These are phyloP conservation scores for Tetropium fuscum DNA, from an alignment of 2,888 invertebrate genomes.

Conservation along the genomic window DNA sequence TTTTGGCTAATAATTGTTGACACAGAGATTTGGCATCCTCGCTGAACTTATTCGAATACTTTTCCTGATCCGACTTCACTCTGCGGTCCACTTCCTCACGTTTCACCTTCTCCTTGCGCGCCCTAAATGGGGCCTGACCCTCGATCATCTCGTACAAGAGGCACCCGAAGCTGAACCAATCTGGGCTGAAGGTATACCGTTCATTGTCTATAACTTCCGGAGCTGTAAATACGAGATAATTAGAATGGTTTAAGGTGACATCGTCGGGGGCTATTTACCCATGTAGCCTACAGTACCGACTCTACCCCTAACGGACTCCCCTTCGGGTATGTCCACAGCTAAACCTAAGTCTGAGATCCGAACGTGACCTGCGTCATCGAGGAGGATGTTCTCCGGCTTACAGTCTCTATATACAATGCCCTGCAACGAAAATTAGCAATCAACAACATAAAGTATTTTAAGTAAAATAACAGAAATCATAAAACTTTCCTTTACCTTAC, in stretches of 20 bases:
- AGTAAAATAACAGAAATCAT: not conserved
- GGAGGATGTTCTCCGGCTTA: conserved; percentile 98
- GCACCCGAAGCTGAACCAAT: conserved; percentile 99
- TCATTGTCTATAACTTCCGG: conserved; percentile 97
- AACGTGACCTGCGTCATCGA: conserved; percentile 99
- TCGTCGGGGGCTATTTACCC: conserved; percentile 66
- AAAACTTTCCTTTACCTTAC: not conserved
- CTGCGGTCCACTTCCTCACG: conserved; percentile 97
- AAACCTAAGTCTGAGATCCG: conserved; percentile 98
- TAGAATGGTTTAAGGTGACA: not conserved
- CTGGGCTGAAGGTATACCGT: conserved; percentile 95
- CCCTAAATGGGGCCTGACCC: conserved; percentile 96
- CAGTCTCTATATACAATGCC: conserved; percentile 98
- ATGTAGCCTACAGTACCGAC: conserved; percentile 99
- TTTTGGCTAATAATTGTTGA: conserved; percentile 90
- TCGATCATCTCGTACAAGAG: conserved; percentile 98
- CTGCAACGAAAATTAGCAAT: conserved; percentile 49
- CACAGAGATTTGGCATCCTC: conserved; percentile 95
- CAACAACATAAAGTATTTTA: not conserved
- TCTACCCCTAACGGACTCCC: conserved; percentile 94
- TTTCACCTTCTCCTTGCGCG: conserved; percentile 98
- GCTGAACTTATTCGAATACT: conserved; percentile 95
- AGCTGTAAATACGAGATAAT: conserved; percentile 67
- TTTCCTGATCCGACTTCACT: conserved; percentile 96
- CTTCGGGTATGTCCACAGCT: conserved; percentile 98